Evolutionary conservation across 2,797 vertebrate species (phyloP), one percentile per base, ranked within the genome.

Genomic region (Mormyrops boulengeri): DNA sequence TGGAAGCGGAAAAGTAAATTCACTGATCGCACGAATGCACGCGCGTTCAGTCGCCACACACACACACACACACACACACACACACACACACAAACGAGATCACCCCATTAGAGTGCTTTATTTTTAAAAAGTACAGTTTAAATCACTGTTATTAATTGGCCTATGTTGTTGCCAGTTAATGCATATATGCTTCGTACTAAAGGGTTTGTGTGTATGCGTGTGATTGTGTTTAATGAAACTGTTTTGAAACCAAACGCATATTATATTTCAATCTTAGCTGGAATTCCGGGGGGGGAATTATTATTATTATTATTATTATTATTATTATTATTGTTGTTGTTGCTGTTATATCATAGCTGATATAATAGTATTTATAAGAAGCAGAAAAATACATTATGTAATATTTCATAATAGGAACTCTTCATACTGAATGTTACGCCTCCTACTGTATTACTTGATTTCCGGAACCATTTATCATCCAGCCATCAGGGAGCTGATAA

Each of bases 381-480:
- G 12, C 30, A 73, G 30, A 6, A 17, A 0, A 6, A 73, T 73
- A 14, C 30, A 38, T 34, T 73, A 38, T 38, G 12, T 73, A 38
- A 73, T 73, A 38, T 73, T 34, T 38, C 8, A 52, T 6, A 85
- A 85, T 85, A 52, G 47, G 41, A 85, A 85, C 38, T 62, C 30
- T 80, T 80, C 38, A 19, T 44, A n/a, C 49, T 85, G 47, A 85
- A 52, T 80, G 38, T 19, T 11, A 34, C 47, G 19, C 41, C 12
- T 17, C 53, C 55, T 17, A 69, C 34, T 57, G 88, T 17, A 52
- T 47, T 22, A 57, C 41, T 34, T 30, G 7, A 1, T 30, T 85
- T 30, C 44, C 80, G 88, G 88, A 89, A 89, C 88, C 34, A 38
- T 62, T 85, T 85, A 7, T 44, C 30, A 9, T 9, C n/a, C 19